Conservation (phyloP, 2,888 invertebrate genomes). For the Ceratothoa steindachneri region DNA sequence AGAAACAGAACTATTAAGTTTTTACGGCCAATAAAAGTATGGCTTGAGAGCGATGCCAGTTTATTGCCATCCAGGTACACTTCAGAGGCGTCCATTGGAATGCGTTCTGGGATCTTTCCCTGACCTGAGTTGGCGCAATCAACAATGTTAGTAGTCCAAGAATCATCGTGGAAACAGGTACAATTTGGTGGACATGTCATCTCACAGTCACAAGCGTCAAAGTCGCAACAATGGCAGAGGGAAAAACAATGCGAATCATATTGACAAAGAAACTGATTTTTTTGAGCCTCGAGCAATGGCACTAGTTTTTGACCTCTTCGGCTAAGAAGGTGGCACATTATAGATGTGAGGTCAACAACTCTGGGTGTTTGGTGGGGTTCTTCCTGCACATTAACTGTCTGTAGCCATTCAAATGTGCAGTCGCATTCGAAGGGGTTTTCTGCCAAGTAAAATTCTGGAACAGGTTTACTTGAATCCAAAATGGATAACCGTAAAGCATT, state of each 20-base stretch:
- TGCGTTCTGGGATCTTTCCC: constrained; percentile 68
- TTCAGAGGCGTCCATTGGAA: constrained; percentile 86
- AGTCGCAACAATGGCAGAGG: constrained; percentile 82
- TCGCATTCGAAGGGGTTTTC: constrained; percentile 79
- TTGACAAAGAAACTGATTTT: constrained; percentile 64
- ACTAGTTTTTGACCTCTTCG: constrained; percentile 45
- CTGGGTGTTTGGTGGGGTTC: constrained; percentile 63
- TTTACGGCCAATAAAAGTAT: constrained; percentile 80
- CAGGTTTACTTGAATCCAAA: constrained; percentile 64
- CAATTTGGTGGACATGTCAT: constrained; percentile 84
- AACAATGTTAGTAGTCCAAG: constrained; percentile 78
- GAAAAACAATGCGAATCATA: constrained; percentile 80
- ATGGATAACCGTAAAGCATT: constrained; percentile 66
- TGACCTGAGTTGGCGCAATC: constrained; percentile 62
- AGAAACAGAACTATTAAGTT: constrained; percentile 69
- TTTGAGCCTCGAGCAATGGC: constrained; percentile 50
- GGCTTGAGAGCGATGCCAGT: constrained; percentile 69
- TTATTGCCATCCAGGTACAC: constrained; percentile 79
- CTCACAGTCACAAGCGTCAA: constrained; percentile 85
- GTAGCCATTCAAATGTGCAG: constrained; percentile 82
- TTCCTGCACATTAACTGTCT: constrained; percentile 69
- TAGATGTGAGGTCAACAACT: constrained; percentile 73
- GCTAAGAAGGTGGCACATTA: constrained; percentile 70
- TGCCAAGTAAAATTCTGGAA: constrained; percentile 74
- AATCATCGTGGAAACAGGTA: constrained; percentile 73